Base-by-base conservation (phyloP, 1,140 invertebrate species). In the Arctopsyche grandis region DNA sequence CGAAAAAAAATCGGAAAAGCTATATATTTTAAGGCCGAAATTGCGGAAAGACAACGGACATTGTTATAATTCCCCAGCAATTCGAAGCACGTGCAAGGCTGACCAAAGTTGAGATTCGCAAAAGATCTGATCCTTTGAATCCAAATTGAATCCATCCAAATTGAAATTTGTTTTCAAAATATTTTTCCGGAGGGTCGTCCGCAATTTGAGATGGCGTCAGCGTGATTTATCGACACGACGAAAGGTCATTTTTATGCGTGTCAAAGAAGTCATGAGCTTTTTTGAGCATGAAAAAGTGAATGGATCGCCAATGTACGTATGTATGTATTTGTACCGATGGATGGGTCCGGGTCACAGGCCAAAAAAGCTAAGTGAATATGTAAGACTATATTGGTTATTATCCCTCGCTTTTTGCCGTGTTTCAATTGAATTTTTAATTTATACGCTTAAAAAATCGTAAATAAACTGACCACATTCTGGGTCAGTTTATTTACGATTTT, bases 181-280 rank as follows among this genome's bases (percentile, higher is more conserved):
- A n/a, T 4, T 38, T 38, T 38, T 38, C 29, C 3, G 7, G 1
- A 38, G 29, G 29, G 29, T 38, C 29, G 29, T 38, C 29, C 29
- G 29, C 16, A 52, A 52, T 52, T 52, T 14, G 4, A 52, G 12
- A 52, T 14, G 10, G 48, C 48, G 48, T 52, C 48, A 16, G 29
- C 29, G 16, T 52, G 48, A 52, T 52, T 12, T 52, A 66, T 26
- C 9, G 9, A 12, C 9, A 10, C 63, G 63, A 66, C 14, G 63
- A 66, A 10, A 29, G 63, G 63, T 66, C 63, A 66, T 66, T 24
- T 66, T 66, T 66, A 66, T 66, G 24, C 19, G 63, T 66, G 63
- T 66, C 63, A 66, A 66, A 60, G 16, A 22, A 66, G 63, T 24
- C 63, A 24, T 26, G 24, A 9, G 22, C 21, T 66, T 66, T 26